Conservation (phyloP, 2,113 vertebrate species). For the Upupa epops region DNA sequence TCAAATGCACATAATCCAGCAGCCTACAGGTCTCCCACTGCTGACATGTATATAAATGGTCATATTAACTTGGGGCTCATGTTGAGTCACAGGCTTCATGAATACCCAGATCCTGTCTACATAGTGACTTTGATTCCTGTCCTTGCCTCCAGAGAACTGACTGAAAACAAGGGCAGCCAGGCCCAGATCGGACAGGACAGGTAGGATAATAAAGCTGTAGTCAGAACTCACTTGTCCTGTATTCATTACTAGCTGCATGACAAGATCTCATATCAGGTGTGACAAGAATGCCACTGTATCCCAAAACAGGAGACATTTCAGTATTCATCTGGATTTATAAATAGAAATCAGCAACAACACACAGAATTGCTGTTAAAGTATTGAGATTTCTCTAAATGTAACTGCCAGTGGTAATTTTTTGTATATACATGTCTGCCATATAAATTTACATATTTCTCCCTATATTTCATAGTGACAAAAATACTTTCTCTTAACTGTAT, state of each 20-base stretch:
- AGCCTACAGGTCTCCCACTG: background rate
- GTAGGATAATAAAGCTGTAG: background rate
- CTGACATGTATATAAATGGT: background rate
- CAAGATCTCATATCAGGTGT: background rate
- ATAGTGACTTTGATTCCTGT: background rate
- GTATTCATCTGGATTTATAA: background rate
- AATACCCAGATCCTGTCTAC: background rate
- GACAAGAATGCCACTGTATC: background rate
- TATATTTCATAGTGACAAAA: background rate
- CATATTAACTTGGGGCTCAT: background rate
- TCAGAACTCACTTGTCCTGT: background rate
- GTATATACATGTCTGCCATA: background rate
- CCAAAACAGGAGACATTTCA: background rate
- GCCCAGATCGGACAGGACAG: accelerated
- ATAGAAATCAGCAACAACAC: background rate
- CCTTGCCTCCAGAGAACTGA: background rate
- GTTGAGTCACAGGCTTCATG: background rate
- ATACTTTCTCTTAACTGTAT: background rate
- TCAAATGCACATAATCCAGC: background rate
- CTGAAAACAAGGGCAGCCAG: background rate
- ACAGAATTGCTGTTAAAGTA: background rate
- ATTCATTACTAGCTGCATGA: background rate
- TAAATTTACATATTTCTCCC: background rate
- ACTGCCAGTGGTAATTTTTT: background rate
- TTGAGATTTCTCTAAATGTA: background rate